Percentiles rank a stretch among this genome's conserved stretches.
phyloP scores from a whole-genome alignment of 2,888 invertebrate genomes.

The Pyrocoelia pectoralis region DNA sequence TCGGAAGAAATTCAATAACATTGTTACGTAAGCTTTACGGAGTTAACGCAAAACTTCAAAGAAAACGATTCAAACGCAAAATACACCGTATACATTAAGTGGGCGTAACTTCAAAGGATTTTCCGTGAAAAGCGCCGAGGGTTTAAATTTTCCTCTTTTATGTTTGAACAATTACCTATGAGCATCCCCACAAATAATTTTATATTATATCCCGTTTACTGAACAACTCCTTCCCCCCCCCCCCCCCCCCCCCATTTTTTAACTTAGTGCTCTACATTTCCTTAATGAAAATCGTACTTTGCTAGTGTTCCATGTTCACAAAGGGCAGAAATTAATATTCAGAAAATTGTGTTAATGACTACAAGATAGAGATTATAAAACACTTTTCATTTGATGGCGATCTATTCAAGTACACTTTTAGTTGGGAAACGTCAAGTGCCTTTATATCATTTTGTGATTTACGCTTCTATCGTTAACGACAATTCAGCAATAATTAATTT shows the following conservation, averaged over 20 bases:
- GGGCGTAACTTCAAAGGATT: constrained; percentile 21
- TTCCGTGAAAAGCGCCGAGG: constrained; percentile 1
- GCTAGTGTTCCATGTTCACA: too few relatives aligned
- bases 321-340: background rate
- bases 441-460: background rate
- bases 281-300: background rate
- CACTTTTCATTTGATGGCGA: background rate
- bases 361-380: too few relatives aligned
- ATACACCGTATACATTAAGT: constrained; percentile 19
- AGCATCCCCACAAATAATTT: constrained; percentile 4
- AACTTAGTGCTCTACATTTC: too few relatives aligned
- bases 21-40: constrained; percentile 24
- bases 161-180: constrained; percentile 8
- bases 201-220: background rate
- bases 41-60: constrained; percentile 25
- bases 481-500: constrained; percentile 1
- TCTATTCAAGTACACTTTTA: background rate
- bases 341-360: background rate
- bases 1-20: constrained; percentile 28
- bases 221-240: background rate
- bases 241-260: too few relatives aligned
- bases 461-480: background rate
- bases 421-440: background rate
- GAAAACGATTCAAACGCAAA: constrained; percentile 28
- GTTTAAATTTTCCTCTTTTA: constrained; percentile 3